Percentiles rank a stretch among this genome's conserved stretches.
phyloP scores from a whole-genome alignment of 2,113 vertebrate species.

The Gavialis gangeticus region DNA sequence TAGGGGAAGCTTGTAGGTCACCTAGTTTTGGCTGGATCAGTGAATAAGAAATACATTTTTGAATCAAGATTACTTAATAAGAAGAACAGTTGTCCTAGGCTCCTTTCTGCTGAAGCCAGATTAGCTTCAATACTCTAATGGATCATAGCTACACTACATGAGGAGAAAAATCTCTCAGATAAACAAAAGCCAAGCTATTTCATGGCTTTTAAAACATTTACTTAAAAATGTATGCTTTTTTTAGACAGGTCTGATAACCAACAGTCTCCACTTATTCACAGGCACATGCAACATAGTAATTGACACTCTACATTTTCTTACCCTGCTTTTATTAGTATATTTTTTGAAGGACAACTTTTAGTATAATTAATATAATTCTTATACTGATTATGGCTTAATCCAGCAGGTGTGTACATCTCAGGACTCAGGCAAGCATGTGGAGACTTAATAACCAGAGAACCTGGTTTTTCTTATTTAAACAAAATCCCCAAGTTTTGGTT shows the following conservation, averaged over 20 bases:
- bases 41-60: neutral
- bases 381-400: no score
- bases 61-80: neutral
- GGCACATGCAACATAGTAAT: neutral
- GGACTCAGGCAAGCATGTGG: no score
- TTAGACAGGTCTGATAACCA: neutral
- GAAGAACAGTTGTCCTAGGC: neutral
- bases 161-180: neutral
- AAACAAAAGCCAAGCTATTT: neutral
- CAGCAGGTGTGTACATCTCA: no score
- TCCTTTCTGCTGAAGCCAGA: neutral
- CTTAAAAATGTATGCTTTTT: neutral
- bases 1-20: neutral
- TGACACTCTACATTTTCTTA: neutral
- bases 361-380: no score
- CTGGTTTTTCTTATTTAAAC: no score
- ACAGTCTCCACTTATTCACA: neutral
- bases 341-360: neutral
- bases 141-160: neutral
- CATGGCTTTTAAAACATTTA: neutral
- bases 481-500: no score
- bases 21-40: neutral
- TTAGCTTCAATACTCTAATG: neutral
- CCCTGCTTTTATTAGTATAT: neutral
- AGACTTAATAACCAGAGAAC: no score